Base-by-base conservation (phyloP, 2,888 invertebrate genomes). In the Brachyopa scutellaris region DNA sequence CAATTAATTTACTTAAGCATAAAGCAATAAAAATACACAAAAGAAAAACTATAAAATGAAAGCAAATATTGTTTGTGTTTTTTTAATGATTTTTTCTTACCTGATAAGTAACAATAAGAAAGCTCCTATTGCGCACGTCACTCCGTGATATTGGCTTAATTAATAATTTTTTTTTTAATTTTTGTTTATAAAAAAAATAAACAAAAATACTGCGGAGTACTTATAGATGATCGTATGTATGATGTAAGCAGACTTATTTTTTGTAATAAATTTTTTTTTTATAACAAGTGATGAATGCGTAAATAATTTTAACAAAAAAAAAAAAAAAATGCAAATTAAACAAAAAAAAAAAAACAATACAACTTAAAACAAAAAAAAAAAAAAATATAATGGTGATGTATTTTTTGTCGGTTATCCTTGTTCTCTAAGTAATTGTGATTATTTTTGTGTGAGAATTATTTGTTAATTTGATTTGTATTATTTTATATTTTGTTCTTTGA, bases 261-360 rank as follows among this genome's bases (percentile, higher is more conserved):
- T 42, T 59, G 53, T 62, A 26, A n/a, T n/a, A n/a, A n/a, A n/a
- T 57, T 51, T 36, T 77, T 79, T 72, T 67, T 64, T 19, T 53
- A 69, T 69, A 57, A 67, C 69, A 80, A 49, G 74, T 80, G 69
- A 80, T 80, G 69, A 69, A 76, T 80, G 69, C 69, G 69, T 70
- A 62, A 45, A 67, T n/a, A 62, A 26, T 29, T 47, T 62, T 40
- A n/a, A n/a, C n/a, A n/a, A n/a, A 49, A 38, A 33, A 33, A 31
- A 31, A 38, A 73, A 72, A 79, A 61, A 45, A 51, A 80, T 62
- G 53, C 61, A 57, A 66, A 59, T 47, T 40, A 70, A 64, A 40
- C 67, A 51, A 33, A 74, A 69, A 61, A 53, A 57, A 49, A 59
- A 21, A 47, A n/a, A n/a, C n/a, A n/a, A n/a, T n/a, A n/a, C n/a